Conservation (phyloP, 2,113 vertebrate species). For the Eulemur rufifrons region DNA sequence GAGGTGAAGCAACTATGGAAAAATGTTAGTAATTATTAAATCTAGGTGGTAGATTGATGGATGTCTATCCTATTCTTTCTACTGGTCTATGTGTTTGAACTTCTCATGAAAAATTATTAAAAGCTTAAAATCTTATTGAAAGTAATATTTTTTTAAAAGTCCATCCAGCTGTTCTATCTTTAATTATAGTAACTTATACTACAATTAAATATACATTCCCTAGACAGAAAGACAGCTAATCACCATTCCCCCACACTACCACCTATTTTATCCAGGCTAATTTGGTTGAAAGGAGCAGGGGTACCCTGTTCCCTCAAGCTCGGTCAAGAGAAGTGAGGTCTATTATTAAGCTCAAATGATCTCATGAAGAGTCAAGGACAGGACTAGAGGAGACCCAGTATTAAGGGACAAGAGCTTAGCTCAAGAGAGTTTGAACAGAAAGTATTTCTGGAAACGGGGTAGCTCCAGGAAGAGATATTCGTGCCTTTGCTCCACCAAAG, state of each 20-base stretch:
- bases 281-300: constrained; percentile 8
- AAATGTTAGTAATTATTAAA: background rate
- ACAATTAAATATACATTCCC: background rate
- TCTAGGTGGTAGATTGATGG: background rate
- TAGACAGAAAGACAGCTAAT: background rate
- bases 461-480: background rate
- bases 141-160: background rate
- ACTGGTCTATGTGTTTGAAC: background rate
- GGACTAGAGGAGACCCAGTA: background rate
- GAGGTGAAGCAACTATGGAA: background rate
- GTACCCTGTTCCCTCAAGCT: background rate
- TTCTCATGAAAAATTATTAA: background rate
- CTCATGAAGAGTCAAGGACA: background rate
- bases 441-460: background rate
- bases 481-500: background rate
- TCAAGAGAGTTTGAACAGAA: background rate
- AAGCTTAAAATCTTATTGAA: background rate
- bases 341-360: background rate
- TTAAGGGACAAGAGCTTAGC: background rate
- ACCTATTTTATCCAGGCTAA: constrained; percentile 1
- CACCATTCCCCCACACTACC: background rate
- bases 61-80: background rate
- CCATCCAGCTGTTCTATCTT: background rate
- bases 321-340: background rate
- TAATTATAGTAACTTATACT: background rate